Evolutionary conservation across 2,113 vertebrate genomes (phyloP).

Genomic region (Apus apus): DNA sequence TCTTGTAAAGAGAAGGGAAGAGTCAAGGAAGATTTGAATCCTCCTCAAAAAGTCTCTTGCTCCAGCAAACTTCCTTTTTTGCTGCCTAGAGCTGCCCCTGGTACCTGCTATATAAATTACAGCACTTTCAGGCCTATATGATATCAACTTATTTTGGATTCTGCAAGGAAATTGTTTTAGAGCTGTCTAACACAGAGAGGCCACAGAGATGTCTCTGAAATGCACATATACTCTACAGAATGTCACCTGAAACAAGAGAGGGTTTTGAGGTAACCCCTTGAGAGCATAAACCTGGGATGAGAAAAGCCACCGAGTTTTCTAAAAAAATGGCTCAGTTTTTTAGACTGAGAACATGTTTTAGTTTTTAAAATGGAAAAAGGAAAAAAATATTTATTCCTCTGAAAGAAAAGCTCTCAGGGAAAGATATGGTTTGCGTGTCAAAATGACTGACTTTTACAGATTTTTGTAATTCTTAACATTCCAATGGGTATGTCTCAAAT

Average conservation of each 20-base stretch:
- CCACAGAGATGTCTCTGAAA: neutral
- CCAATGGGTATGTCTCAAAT: neutral
- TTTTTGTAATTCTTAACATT: constrained; percentile 23
- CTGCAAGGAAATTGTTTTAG: neutral
- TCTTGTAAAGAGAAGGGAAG: neutral
- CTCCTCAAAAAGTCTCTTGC: neutral
- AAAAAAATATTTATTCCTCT: neutral
- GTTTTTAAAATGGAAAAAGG: neutral
- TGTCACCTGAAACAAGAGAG: neutral
- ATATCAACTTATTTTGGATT: neutral
- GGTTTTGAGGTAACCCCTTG: neutral
- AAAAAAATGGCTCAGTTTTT: neutral
- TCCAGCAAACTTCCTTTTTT: neutral
- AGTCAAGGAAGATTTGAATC: neutral
- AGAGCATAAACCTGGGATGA: neutral
- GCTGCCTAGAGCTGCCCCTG: neutral
- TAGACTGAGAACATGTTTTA: neutral
- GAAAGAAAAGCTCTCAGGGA: neutral
- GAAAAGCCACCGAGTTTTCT: neutral
- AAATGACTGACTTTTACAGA: constrained; percentile 23
- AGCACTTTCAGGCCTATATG: neutral
- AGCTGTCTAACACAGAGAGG: neutral
- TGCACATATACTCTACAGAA: neutral
- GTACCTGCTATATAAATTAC: neutral
- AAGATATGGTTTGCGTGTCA: neutral